Evolutionary conservation across 2,113 vertebrate genomes (phyloP).

Genomic region (Thalassoma bifasciatum): DNA sequence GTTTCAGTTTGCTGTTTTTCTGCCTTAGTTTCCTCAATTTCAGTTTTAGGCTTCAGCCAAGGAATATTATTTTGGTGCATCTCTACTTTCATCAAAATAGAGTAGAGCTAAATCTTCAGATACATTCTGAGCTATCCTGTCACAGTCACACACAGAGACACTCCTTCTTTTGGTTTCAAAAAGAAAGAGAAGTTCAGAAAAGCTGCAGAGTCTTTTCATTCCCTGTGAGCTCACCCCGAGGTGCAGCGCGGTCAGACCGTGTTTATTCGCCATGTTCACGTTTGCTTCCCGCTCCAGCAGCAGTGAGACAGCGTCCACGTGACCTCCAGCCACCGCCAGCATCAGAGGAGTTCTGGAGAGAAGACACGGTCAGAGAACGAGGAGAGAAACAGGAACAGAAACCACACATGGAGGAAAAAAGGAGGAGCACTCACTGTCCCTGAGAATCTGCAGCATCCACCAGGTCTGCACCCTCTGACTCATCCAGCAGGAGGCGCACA

Average conservation of each 20-base stretch:
- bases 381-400: neutral
- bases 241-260: constrained; percentile 94
- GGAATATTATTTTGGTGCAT: too few species aligned
- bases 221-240: constrained; percentile 85
- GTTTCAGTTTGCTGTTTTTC: too few species aligned
- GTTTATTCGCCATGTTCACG: constrained; percentile 87
- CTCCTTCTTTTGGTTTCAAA: too few species aligned
- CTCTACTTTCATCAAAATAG: too few species aligned
- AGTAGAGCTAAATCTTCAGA: too few species aligned
- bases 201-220: neutral
- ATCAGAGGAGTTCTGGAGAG: constrained; percentile 92
- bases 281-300: constrained; percentile 95
- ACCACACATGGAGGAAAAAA: neutral
- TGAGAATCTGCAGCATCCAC: constrained; percentile 90
- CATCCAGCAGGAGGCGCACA: constrained; percentile 92
- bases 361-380: neutral
- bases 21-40: too few species aligned
- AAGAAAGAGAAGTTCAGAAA: too few species aligned
- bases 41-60: too few species aligned
- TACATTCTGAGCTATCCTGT: too few species aligned
- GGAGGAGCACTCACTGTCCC: constrained; percentile 91
- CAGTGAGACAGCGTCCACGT: constrained; percentile 92
- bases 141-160: too few species aligned
- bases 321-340: constrained; percentile 95
- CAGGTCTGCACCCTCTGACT: constrained; percentile 86